Evolutionary conservation across 2,113 vertebrate species (phyloP), one percentile per base, ranked within the genome.

Genomic region (Etia nguti): DNA sequence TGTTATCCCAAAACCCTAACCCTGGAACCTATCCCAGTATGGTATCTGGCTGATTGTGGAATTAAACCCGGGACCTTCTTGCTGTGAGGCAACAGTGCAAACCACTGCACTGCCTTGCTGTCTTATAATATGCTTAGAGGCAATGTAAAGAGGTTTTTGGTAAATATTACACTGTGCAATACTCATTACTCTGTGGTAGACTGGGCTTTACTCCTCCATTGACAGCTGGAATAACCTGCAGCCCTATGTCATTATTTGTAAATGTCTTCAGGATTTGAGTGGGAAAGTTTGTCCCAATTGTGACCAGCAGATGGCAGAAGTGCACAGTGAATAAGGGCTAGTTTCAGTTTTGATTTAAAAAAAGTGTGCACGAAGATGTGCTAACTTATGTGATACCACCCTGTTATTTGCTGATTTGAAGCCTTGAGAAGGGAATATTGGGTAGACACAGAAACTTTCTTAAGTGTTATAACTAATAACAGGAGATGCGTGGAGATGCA

Each of bases 361-460:
- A 41, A 41, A 62, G 65, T 70, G 62, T 70, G 65, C n/a, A 24
- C 13, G 12, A 43, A 70, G 65, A 22, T 68, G 11, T 68, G 60
- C 4, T 5, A 15, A 68, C 22, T 41, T 38, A 12, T 68, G 34
- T 70, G 65, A 41, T 0, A 41, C 20, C 36, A 41, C 36, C 36
- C n/a, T 41, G 62, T 41, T 68, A 41, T 68, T 36, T 0, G 36
- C 36, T 68, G 0, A 68, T 68, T 68, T 41, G 36, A 36, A 22
- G 20, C 0, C 62, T 22, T 38, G 34, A 65, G n/a, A 68, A 2
- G 62, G 20, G 62, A 38, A 41, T 68, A 1, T 22, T 0, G 65
- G 36, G 65, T 36, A 70, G 12, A 38, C 15, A 1, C 4, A 24
- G 15, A 22, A 43, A 36, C 12, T 41, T 41, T 43, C 36, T 15